Percentiles rank a stretch among this genome's conserved stretches.
These are phyloP conservation scores for Drosophila kambysellisi DNA, from an alignment of 2,888 invertebrate species.

Conservation along the genomic window DNA sequence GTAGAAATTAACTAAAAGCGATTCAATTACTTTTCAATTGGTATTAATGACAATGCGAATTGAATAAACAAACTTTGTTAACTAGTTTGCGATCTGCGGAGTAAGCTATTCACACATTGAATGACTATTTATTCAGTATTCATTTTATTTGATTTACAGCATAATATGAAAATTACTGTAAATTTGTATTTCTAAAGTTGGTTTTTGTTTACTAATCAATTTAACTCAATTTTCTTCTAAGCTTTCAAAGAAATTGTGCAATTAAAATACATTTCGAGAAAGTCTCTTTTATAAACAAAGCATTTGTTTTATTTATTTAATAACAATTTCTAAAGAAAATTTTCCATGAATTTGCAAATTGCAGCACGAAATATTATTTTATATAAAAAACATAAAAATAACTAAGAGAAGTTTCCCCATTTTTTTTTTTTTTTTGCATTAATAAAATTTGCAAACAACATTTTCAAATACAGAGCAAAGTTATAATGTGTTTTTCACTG, in stretches of 20 bases:
- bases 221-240: background rate
- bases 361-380: background rate
- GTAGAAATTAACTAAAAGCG: slow-evolving; percentile 21
- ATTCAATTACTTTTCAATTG: slow-evolving; percentile 1
- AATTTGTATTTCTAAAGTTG: background rate
- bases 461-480: background rate
- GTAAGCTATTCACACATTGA: background rate
- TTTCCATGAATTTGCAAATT: background rate
- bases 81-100: background rate
- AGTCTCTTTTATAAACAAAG: background rate
- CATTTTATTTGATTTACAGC: background rate
- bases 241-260: background rate
- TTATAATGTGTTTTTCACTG: background rate
- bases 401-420: too few species aligned
- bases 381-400: background rate
- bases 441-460: background rate
- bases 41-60: background rate
- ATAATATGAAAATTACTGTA: background rate
- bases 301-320: background rate
- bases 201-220: background rate
- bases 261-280: background rate
- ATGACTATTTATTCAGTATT: background rate
- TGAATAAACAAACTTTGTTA: background rate
- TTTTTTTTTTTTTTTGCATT: too few species aligned
- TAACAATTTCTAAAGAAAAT: background rate